A percentile compares a stretch with the other conserved stretches of the same genome.
Evolutionary conservation across 2,113 vertebrate species (phyloP).

Genomic region (Podarcis muralis): DNA sequence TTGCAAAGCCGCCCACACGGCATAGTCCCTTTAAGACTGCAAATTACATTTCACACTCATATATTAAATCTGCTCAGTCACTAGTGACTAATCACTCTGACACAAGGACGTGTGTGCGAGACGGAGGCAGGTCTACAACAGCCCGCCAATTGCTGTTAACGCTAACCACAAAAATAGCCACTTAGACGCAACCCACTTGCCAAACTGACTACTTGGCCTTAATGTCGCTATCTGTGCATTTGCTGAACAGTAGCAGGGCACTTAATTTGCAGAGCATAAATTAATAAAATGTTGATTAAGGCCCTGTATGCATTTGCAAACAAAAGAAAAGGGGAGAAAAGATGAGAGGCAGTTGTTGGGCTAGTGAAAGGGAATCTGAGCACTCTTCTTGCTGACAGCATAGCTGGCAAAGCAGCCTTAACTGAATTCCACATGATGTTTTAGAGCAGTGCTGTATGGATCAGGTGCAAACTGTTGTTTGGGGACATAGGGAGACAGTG

Average conservation of each 20-base stretch:
- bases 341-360: background rate
- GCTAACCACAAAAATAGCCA: background rate
- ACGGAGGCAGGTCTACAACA: background rate
- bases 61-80: slow-evolving; percentile 5
- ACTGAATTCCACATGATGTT: background rate
- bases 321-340: no score
- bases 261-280: background rate
- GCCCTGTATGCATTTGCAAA: background rate
- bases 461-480: no score
- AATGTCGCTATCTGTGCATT: background rate
- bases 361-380: background rate
- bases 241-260: background rate
- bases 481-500: background rate
- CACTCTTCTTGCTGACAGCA: background rate
- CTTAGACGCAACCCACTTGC: background rate
- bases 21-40: background rate
- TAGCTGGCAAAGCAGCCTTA: background rate
- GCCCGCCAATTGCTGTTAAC: background rate
- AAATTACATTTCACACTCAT: background rate
- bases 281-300: no score
- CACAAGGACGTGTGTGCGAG: background rate
- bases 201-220: background rate
- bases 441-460: background rate
- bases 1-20: background rate
- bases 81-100: background rate